These are phyloP conservation scores for Dasysyrphus albostriatus DNA, from an alignment of 2,888 invertebrate species.

Conservation along the genomic window DNA sequence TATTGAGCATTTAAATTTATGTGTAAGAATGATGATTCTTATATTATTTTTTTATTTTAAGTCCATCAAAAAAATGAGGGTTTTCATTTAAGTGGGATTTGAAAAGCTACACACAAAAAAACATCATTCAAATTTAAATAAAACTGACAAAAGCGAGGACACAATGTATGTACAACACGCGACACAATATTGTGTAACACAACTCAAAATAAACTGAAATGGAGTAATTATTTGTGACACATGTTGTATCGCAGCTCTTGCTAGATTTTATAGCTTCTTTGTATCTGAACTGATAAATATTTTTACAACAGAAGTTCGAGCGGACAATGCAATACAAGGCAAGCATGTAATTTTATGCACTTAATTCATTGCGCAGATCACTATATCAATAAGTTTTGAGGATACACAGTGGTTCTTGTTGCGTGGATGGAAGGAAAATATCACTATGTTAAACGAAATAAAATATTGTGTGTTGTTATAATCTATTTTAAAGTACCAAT, in stretches of 20 bases:
- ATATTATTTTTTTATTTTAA: background rate
- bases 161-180: constrained; percentile 8
- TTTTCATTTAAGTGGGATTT: background rate
- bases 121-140: constrained; percentile 6
- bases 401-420: background rate
- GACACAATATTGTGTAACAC: constrained; percentile 20
- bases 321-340: constrained; percentile 43
- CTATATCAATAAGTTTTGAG: constrained; percentile 57
- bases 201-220: constrained; percentile 30
- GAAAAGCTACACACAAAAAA: background rate
- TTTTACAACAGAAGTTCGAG: constrained; percentile 58
- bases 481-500: no score
- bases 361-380: constrained; percentile 71
- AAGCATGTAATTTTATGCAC: constrained; percentile 55
- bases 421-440: background rate
- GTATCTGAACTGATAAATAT: constrained; percentile 54
- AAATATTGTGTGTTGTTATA: no score
- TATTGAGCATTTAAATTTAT: constrained; percentile 43
- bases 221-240: constrained; percentile 62
- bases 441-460: no score
- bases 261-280: constrained; percentile 38
- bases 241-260: constrained; percentile 37
- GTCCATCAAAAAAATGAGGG: background rate
- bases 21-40: background rate
- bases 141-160: constrained; percentile 17